A percentile compares a stretch with the other conserved stretches of the same genome.
These are phyloP conservation scores for Crocodylus rhombifer DNA, from an alignment of 2,797 vertebrate species.

Conservation along the genomic window DNA sequence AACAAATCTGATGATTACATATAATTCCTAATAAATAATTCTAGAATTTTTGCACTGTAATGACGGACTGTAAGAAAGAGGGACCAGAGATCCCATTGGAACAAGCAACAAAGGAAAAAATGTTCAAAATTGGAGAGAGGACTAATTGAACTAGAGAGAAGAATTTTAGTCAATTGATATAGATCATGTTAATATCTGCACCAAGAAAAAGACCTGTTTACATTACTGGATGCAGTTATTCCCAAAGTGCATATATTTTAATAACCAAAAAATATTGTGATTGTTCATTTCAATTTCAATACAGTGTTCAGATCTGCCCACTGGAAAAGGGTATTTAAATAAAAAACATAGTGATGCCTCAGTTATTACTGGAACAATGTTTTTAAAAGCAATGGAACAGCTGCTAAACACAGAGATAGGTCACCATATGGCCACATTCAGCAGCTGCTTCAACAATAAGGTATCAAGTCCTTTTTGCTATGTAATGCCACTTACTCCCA, in stretches of 20 bases:
- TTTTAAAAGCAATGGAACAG: conserved; percentile 8
- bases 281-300: not conserved
- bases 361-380: not conserved
- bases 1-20: not conserved
- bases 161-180: not conserved
- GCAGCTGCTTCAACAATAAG: not conserved
- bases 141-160: not conserved
- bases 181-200: not conserved
- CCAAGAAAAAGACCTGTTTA: not conserved
- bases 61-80: not conserved
- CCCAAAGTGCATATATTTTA: not conserved
- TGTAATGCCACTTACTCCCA: fast-evolving
- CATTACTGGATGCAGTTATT: not conserved
- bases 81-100: not conserved
- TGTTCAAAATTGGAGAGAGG: not conserved
- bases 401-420: not conserved
- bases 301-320: not conserved
- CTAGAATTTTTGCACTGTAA: not conserved
- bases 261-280: not conserved
- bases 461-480: not conserved
- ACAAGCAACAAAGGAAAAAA: not conserved
- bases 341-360: not conserved
- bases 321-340: not conserved
- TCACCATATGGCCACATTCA: not conserved
- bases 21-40: not conserved